Evolutionary conservation across 1,140 invertebrate species (phyloP), one percentile per base, ranked within the genome.

Genomic region (Apis mellifera): DNA sequence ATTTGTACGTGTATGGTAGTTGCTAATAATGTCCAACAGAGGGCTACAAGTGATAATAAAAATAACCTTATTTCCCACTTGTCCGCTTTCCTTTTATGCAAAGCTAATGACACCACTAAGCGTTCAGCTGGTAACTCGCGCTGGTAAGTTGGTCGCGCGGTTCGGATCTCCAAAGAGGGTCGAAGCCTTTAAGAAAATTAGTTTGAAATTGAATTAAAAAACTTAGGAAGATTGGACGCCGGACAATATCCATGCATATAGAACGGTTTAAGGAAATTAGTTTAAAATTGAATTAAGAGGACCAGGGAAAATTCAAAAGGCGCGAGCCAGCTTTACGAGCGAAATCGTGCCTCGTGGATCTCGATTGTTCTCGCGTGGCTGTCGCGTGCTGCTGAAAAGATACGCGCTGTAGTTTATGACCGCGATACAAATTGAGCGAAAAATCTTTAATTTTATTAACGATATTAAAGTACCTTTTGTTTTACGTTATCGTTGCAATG

Each of bases 171-270:
- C n/a, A 50, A 48, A 54, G 64, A 62, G 64, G 72, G 70, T 70
- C 60, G 57, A 60, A 57, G 52, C 84, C 71, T 74, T 86, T 86
- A 83, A 75, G 79, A 73, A 83, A 86, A 86, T 86, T 83, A 71
- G 74, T 70, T 78, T 78, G 72, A 79, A 86, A 86, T 83, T 83
- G 62, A 84, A 83, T 86, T 86, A 86, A 87, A 76, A 78, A 83
- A 86, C 81, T 86, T 86, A 72, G 62, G 65, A 83, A 79, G 85
- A 87, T 86, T 87, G 60, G 60, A 59, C 74, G 57, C 71, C 66
- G 84, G 59, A 78, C 59, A 78, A 86, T 79, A 83, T 78, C 75
- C 81, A 82, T 70, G 81, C 75, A 77, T 82, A 77, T 70, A 82
- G 74, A 78, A 82, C 74, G 81, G 74, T 82, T 70, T 77, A 82